These are phyloP conservation scores for Arge pagana DNA, from an alignment of 2,888 invertebrate species.

Conservation along the genomic window DNA sequence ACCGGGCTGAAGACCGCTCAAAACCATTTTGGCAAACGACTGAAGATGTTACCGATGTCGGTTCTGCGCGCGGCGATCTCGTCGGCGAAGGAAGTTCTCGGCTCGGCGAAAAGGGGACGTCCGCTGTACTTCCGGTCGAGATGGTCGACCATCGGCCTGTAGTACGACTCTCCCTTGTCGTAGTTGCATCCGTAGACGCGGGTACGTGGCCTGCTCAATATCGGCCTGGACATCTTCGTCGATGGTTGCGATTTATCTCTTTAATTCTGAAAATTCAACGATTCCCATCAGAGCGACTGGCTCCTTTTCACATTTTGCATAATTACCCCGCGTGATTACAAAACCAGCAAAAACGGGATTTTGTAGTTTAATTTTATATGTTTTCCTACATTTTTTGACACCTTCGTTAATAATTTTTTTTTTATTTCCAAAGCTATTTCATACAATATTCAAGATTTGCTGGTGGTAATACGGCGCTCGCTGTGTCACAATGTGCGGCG, in stretches of 20 bases:
- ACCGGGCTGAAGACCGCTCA: slow-evolving; percentile 44
- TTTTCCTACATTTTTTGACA: too few species aligned
- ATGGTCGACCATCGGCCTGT: slow-evolving; percentile 76
- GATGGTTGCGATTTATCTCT: background rate
- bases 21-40: slow-evolving; percentile 58
- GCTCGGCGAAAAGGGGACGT: slow-evolving; percentile 57
- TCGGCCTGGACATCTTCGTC: slow-evolving; percentile 55
- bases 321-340: too few species aligned
- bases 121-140: slow-evolving; percentile 73
- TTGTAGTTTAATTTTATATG: too few species aligned
- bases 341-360: too few species aligned
- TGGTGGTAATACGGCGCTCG: too few species aligned
- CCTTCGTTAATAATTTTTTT: too few species aligned
- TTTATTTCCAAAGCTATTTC: too few species aligned
- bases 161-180: slow-evolving; percentile 82
- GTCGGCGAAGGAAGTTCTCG: slow-evolving; percentile 60
- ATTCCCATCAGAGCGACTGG: too few species aligned
- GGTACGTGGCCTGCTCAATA: slow-evolving; percentile 70
- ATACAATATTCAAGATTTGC: too few species aligned
- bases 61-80: slow-evolving; percentile 62
- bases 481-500: too few species aligned
- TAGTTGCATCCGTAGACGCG: slow-evolving; percentile 86
- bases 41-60: slow-evolving; percentile 57
- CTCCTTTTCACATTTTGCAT: too few species aligned
- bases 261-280: slow-evolving; percentile 11